Conservation (phyloP, 2,797 vertebrate species). For the Agapornis canus region DNA sequence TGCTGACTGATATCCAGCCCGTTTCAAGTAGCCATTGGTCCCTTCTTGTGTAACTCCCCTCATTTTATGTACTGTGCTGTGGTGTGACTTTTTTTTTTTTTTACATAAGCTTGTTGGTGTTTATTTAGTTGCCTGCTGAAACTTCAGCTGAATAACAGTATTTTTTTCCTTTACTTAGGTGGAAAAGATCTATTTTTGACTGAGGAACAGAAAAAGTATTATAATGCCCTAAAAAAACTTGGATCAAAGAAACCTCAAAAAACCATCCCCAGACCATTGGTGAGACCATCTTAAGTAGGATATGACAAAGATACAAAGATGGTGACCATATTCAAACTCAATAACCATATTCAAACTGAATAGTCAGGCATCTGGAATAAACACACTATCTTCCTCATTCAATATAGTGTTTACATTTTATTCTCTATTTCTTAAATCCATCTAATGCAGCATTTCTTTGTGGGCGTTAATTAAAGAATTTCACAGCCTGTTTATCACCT, state of each 20-base stretch:
- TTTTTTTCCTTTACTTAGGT: slow-evolving; percentile 75
- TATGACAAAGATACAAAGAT: background rate
- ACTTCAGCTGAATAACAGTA: background rate
- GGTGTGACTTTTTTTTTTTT: background rate
- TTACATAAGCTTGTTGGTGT: background rate
- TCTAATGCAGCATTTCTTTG: background rate
- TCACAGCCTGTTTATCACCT: background rate
- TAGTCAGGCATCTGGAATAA: background rate
- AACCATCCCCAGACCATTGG: slow-evolving; percentile 75
- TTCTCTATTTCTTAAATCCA: background rate
- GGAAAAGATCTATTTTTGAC: slow-evolving; percentile 80
- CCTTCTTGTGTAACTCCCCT: background rate
- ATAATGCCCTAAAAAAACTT: slow-evolving; percentile 80
- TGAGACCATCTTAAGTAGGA: slow-evolving; percentile 38
- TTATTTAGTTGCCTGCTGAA: background rate
- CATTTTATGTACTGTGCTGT: background rate
- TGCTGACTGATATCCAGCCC: background rate
- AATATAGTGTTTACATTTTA: background rate
- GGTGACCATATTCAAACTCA: background rate
- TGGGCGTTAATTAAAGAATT: background rate
- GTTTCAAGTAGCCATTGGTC: background rate
- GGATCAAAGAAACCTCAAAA: slow-evolving; percentile 79
- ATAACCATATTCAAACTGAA: background rate
- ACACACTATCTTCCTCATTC: background rate
- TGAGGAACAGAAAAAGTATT: slow-evolving; percentile 81